Evolutionary conservation across 2,113 vertebrate species (phyloP).

Genomic region (Charina bottae): DNA sequence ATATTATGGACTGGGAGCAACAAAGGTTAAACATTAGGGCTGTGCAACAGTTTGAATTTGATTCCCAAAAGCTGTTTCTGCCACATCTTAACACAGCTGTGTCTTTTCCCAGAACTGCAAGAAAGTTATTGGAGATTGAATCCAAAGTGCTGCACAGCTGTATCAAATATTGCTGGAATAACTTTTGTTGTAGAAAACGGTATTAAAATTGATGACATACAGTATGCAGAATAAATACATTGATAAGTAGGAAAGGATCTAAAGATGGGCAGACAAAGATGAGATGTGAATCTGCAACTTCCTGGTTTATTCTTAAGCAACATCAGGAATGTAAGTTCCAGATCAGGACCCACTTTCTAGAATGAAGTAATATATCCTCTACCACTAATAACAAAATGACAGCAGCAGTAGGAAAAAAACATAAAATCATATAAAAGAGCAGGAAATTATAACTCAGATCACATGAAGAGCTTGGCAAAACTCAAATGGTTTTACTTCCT

Average conservation of each 20-base stretch:
- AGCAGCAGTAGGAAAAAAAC: no score
- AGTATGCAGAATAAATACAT: background rate
- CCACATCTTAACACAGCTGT: background rate
- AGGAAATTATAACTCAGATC: background rate
- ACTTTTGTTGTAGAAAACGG: background rate
- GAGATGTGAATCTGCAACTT: background rate
- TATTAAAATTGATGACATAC: background rate
- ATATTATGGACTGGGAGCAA: background rate
- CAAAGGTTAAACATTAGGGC: background rate
- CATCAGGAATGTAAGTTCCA: background rate
- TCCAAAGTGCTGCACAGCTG: background rate
- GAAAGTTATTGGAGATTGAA: background rate
- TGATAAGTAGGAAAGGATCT: background rate
- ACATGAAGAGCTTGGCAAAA: background rate
- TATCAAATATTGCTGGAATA: background rate
- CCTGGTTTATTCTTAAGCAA: background rate
- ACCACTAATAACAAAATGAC: background rate
- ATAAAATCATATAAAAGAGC: background rate
- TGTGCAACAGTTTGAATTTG: background rate
- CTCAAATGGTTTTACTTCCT: background rate
- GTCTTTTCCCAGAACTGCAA: background rate
- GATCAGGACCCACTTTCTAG: background rate
- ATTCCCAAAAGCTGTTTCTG: background rate
- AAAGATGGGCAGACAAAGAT: background rate
- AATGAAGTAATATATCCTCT: background rate